phyloP scores from a whole-genome alignment of 2,797 vertebrate species.

The Carcharodon carcharias region DNA sequence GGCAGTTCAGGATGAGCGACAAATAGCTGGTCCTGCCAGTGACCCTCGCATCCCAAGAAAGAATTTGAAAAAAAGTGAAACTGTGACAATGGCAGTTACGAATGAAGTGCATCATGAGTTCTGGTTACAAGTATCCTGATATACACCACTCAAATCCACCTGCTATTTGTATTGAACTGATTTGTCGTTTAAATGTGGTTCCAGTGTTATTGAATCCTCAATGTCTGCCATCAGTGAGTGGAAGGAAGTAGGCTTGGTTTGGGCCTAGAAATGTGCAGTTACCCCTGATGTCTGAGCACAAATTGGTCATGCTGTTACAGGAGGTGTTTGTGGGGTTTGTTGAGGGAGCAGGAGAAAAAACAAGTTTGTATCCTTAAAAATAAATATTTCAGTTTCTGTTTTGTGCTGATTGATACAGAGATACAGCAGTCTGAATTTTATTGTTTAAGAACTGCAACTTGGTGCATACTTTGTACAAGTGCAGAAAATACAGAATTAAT shows the following conservation, averaged over 20 bases:
- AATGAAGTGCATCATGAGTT: too few species aligned
- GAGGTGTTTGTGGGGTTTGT: background rate
- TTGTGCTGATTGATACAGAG: background rate
- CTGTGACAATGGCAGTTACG: too few species aligned
- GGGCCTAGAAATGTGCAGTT: background rate
- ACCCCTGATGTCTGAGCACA: background rate
- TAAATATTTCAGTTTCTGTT: background rate
- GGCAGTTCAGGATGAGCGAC: too few species aligned
- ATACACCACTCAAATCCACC: too few species aligned
- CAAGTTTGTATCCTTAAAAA: background rate
- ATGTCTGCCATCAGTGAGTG: background rate
- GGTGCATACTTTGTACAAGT: background rate
- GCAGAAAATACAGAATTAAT: background rate
- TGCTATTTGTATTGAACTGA: too few species aligned
- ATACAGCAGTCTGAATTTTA: background rate
- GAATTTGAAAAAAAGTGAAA: too few species aligned
- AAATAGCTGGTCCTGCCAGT: too few species aligned
- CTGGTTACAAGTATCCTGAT: too few species aligned
- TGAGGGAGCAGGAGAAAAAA: background rate
- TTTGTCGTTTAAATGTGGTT: too few species aligned
- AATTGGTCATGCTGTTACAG: background rate
- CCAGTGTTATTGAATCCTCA: too few species aligned
- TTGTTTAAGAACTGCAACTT: background rate
- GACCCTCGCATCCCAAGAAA: too few species aligned
- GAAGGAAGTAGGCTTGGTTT: background rate